These are phyloP conservation scores for Eriosoma lanigerum DNA, from an alignment of 1,140 invertebrate species.

Conservation along the genomic window DNA sequence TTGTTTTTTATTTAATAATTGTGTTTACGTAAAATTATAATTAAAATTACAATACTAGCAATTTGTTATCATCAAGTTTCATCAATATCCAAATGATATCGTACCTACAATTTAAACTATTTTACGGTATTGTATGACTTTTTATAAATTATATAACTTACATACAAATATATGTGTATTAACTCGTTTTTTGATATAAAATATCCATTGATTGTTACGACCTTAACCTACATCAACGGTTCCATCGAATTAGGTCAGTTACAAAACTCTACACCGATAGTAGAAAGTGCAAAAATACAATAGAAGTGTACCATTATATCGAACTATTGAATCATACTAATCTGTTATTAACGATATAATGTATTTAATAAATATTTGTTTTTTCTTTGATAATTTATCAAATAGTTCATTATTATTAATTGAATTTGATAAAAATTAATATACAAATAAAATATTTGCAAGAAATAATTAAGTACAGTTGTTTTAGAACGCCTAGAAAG, in stretches of 20 bases:
- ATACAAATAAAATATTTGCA: not conserved
- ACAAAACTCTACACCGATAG: constrained; percentile 36
- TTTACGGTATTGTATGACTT: not conserved
- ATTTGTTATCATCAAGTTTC: too few species aligned
- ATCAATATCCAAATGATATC: not conserved
- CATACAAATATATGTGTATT: not conserved
- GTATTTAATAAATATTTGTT: not conserved
- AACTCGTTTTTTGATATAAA: constrained; percentile 26
- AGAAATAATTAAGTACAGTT: not conserved
- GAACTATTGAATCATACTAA: not conserved
- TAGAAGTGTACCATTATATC: not conserved
- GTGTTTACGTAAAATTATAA: too few species aligned
- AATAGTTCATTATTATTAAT: too few species aligned
- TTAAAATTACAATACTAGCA: too few species aligned
- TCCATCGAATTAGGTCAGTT: constrained; percentile 45
- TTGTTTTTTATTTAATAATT: too few species aligned
- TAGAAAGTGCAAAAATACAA: constrained; percentile 41
- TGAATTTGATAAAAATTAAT: not conserved
- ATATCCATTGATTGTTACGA: constrained; percentile 23
- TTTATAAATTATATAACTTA: not conserved
- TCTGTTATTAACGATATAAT: not conserved
- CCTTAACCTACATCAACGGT: constrained; percentile 43
- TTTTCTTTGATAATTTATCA: not conserved
- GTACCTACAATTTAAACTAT: not conserved
- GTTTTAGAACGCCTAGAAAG: not conserved